Percentiles rank a stretch among this genome's conserved stretches.
Conservation (phyloP, 1,140 invertebrate genomes). For the Muscidifurax raptorellus region DNA sequence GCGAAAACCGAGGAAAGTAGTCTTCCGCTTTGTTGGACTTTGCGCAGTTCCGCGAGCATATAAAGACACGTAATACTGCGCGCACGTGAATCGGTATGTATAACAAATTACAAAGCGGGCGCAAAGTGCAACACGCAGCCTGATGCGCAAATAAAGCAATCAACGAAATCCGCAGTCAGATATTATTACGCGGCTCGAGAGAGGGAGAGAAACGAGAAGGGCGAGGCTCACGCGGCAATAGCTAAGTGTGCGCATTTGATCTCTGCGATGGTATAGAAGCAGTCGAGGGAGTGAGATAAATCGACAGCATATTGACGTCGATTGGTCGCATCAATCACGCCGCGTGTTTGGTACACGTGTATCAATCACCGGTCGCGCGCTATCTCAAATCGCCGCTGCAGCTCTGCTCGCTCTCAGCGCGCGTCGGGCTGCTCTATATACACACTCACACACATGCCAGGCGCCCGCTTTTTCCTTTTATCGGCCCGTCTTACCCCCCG, state of each 20-base stretch:
- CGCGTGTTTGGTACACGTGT: conserved; percentile 67
- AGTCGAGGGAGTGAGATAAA: conserved; percentile 64
- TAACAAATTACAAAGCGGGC: too few relatives aligned
- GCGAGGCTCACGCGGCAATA: too few relatives aligned
- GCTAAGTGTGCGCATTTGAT: conserved; percentile 38
- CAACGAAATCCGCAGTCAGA: not conserved
- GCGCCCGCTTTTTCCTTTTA: not conserved
- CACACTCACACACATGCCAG: not conserved
- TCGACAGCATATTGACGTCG: conserved; percentile 70
- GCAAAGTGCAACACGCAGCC: too few relatives aligned
- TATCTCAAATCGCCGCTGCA: conserved; percentile 53
- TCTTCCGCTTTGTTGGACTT: too few relatives aligned
- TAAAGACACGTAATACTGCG: too few relatives aligned
- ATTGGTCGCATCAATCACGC: conserved; percentile 73
- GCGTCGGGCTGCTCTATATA: not conserved
- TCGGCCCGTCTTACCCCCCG: not conserved
- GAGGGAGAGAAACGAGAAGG: not conserved
- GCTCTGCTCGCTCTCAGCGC: too few relatives aligned
- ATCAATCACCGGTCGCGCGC: conserved; percentile 69
- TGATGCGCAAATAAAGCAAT: too few relatives aligned
- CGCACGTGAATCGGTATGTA: too few relatives aligned
- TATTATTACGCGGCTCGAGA: not conserved
- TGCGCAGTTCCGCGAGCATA: too few relatives aligned
- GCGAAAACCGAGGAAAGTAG: too few relatives aligned
- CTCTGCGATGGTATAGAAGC: not conserved